These are phyloP conservation scores for Cebidichthys violaceus DNA, from an alignment of 2,113 vertebrate genomes.

Conservation along the genomic window DNA sequence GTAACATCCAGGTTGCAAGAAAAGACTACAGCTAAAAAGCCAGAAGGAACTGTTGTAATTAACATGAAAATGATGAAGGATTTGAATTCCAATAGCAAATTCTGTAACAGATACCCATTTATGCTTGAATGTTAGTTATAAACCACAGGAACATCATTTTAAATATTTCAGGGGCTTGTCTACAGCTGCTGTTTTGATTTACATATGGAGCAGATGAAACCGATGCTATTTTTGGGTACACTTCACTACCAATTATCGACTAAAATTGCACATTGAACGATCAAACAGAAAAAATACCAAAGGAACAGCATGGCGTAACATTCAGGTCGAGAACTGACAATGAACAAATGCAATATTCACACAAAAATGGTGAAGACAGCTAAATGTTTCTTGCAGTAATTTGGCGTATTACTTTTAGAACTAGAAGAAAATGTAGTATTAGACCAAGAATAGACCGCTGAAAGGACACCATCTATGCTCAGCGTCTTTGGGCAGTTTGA, in stretches of 20 bases:
- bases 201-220: neutral
- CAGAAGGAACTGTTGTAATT: neutral
- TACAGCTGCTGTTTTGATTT: constrained; percentile 30
- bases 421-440: neutral
- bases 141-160: neutral
- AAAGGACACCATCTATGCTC: neutral
- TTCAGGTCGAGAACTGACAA: neutral
- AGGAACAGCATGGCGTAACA: neutral
- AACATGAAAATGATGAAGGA: neutral
- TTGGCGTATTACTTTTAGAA: too few species aligned
- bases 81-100: neutral
- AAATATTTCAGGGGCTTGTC: neutral
- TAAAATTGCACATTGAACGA: neutral
- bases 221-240: neutral
- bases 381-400: neutral
- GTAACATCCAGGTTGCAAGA: neutral
- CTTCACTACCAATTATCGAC: neutral
- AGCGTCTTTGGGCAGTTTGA: neutral
- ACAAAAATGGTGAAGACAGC: neutral
- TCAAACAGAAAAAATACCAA: neutral
- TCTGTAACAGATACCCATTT: neutral
- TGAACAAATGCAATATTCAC: neutral
- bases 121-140: neutral
- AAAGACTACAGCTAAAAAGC: neutral
- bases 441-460: neutral